Base-by-base conservation (phyloP, 2,113 vertebrate genomes). In the Gasterosteus aculeatus region DNA sequence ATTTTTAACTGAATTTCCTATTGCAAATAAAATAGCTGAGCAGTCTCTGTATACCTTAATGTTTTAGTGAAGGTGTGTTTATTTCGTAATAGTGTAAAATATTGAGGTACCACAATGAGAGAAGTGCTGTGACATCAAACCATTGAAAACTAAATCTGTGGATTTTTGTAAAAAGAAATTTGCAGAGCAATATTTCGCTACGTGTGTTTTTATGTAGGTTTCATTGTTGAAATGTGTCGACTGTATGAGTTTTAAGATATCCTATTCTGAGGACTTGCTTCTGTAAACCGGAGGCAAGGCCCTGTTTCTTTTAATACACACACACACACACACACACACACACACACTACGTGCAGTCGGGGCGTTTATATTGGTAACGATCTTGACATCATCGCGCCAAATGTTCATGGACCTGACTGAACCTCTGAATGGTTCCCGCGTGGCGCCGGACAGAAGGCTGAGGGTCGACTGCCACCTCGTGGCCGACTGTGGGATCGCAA, bases 1-100 rank as follows among this genome's bases (percentile, higher is more conserved):
- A 67, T 61, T 84, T 83, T 46, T 51, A 77, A 84, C 69, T 75
- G 73, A 79, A 81, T 79, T 87, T 87, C 75, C 77, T 77, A 35
- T 71, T 72, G 61, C 75, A 83, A 61, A 38, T 26, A 38, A 65
- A 84, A 54, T 11, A 56, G 38, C 35, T 22, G 39, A 22, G 73
- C n/a, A 26, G 39, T 15, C 10, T 18, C 42, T 47, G 14, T 22
- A 26, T 31, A 18, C 14, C n/a, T 60, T 33, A 2, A 62, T 7
- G 38, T 53, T 29, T 51, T 54, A 9, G 51, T 69, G 18, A 59
- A 70, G 22, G 35, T 38, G 33, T 41, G 39, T 54, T 8, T 15
- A 61, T 7, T 11, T 6, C 39, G n/a, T n/a, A 47, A 70, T 44
- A 22, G 9, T 39, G n/a, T 38, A 14, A 41, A 53, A 58, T 5